Evolutionary conservation across 2,113 vertebrate species (phyloP), one percentile per base, ranked within the genome.

Genomic region (Platysternon megacephalum): DNA sequence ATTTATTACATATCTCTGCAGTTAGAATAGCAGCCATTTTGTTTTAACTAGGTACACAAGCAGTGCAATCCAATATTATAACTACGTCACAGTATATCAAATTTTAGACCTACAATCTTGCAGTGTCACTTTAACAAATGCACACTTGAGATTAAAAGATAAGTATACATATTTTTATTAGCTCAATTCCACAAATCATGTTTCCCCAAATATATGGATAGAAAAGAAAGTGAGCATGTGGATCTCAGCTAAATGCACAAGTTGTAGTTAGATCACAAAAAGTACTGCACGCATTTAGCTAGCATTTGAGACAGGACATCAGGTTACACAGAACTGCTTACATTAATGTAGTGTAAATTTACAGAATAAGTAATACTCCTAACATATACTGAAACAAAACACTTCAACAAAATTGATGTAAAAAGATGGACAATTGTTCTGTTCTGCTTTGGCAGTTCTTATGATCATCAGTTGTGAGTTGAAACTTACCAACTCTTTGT

Each of bases 201-300:
- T 74, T 55, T 68, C n/a, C 83, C 14, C 46, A 28, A 82, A 74
- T 48, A 44, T 5, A 2, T 16, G 86, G 5, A 82, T 68, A 8
- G 81, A 83, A 84, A 79, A n/a, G 8, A 93, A 19, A 52, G 3
- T 10, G 29, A 89, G 32, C 56, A 74, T 0, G 0, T 19, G 35
- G 44, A 56, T 82, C 85, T 89, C 39, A 46, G 35, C 17, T 28
- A 72, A 94, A 89, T 0, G 0, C 11, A 48, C 39, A 61, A 49
- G 46, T 51, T 93, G 39, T 35, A 72, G 21, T 35, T 89, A 82
- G 35, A 65, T 89, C 46, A 29, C 87, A 94, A 85, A 28, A 89
- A 89, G 22, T 68, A 84, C 52, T 68, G 44, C 28, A 24, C 51
- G 26, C 2, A 0, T 79, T 79, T 74, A 39, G 80, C 56, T 44